Evolutionary conservation across 2,113 vertebrate species (phyloP), one percentile per base, ranked within the genome.

Genomic region (Acrocephalus arundinaceus): DNA sequence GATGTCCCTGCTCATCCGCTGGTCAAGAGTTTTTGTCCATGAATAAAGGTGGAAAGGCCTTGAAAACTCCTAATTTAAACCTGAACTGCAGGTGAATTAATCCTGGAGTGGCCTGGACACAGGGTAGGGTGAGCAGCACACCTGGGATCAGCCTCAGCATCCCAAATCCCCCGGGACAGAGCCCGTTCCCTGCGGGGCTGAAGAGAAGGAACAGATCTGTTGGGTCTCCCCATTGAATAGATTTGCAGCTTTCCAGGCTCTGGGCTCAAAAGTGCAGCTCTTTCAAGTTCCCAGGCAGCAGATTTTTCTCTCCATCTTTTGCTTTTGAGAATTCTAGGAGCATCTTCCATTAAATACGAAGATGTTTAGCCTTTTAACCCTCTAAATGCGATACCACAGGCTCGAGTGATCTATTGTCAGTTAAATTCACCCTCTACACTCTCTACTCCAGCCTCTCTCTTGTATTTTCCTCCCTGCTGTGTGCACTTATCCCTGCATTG

Each of bases 391-490:
- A 87, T 95, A 90, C 73, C 93, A 93, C 70, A 66, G 92, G 66
- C 94, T 94, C 83, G 13, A 95, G 90, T 90, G 94, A 94, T 97
- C 93, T 95, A 89, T 94, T 97, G 96, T 95, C 93, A 95, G 96
- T 90, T 95, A 97, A 96, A 97, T 95, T 95, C 96, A 95, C 90
- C 96, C 90, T 96, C 93, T 72, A 67, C 66, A 33, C 81, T 87
- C 81, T 68, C 89, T 49, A 19, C 92, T 89, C 51, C 90, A 93
- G 86, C 90, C 89, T 84, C 90, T 59, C 91, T 78, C 94, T 97
- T 88, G 54, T 75, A 87, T 94, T 89, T 96, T 84, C 83, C 55
- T 97, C 95, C 96, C 96, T 93, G 96, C 96, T 96, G 95, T 0
- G 95, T 87, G 90, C 86, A 76, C 92, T 96, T 96, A 96, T 94